Percentiles rank a stretch among this genome's conserved stretches.
phyloP scores from a whole-genome alignment of 1,140 invertebrate species.

The Hermetia illucens region DNA sequence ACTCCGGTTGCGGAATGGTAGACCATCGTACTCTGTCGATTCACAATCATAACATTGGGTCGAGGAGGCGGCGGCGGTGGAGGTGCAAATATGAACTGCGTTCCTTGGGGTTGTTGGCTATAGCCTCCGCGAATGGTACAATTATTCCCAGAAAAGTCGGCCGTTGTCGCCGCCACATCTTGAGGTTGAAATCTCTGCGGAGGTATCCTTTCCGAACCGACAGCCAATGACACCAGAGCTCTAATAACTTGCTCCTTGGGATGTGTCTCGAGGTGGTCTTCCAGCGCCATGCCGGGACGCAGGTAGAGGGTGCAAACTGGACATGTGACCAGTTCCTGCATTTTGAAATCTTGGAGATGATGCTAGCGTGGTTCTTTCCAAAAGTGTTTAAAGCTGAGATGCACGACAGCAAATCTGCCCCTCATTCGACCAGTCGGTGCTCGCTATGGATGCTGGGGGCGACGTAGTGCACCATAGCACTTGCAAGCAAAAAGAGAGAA shows the following conservation, averaged over 20 bases:
- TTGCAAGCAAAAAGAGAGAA: no score
- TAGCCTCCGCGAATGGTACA: constrained; percentile 10
- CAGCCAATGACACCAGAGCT: constrained; percentile 45
- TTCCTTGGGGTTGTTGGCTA: neutral
- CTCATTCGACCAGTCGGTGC: neutral
- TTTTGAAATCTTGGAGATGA: no score
- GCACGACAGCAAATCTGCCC: no score
- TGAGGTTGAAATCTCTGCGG: neutral
- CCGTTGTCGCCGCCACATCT: neutral
- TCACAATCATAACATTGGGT: neutral
- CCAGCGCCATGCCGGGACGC: constrained; percentile 62
- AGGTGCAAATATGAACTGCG: constrained; percentile 1
- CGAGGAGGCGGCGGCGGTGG: constrained; percentile 2
- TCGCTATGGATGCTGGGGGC: no score
- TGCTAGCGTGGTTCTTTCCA: neutral
- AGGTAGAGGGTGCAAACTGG: constrained; percentile 71
- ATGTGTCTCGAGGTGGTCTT: constrained; percentile 65
- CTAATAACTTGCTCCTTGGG: constrained; percentile 75
- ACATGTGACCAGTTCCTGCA: constrained; percentile 45
- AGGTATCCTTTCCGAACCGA: neutral
- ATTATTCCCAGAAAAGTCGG: neutral
- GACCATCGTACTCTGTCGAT: neutral
- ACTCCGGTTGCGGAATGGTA: no score
- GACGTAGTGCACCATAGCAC: no score
- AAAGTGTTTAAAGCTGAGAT: no score